Evolutionary conservation across 2,888 invertebrate species (phyloP).

Genomic region (Papilio protenor): DNA sequence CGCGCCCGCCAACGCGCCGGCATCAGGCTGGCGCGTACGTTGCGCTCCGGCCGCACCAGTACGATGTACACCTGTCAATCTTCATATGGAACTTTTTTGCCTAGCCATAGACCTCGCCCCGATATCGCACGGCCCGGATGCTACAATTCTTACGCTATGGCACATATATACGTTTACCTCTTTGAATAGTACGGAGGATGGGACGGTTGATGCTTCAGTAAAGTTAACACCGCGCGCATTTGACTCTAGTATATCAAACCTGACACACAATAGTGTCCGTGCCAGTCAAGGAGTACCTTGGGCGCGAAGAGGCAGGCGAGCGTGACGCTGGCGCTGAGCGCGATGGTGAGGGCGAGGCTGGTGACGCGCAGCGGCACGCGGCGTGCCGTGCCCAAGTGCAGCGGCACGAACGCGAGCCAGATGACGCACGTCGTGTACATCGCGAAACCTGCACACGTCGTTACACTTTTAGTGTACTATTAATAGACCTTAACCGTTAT

Average conservation of each 20-base stretch:
- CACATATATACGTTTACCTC: too few species aligned
- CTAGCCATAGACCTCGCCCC: not conserved
- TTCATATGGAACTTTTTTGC: not conserved
- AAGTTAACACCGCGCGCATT: too few species aligned
- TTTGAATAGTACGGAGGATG: too few species aligned
- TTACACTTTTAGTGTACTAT: too few species aligned
- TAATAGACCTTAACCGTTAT: not conserved
- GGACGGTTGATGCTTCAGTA: too few species aligned
- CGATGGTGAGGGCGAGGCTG: conserved; percentile 98
- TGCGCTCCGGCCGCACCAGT: conserved; percentile 71
- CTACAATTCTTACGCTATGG: too few species aligned
- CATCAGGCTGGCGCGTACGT: conserved; percentile 72
- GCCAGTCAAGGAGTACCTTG: conserved; percentile 85
- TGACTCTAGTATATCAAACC: too few species aligned
- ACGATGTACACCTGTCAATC: conserved; percentile 71
- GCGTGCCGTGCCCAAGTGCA: conserved; percentile 97
- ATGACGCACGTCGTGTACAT: conserved; percentile 99
- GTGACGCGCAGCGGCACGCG: conserved; percentile 96
- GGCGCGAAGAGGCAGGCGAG: conserved; percentile 97
- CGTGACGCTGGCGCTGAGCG: conserved; percentile 96
- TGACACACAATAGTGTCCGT: too few species aligned
- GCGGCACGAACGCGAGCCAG: conserved; percentile 98
- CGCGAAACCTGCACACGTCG: conserved; percentile 89
- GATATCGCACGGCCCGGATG: too few species aligned
- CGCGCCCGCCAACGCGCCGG: conserved; percentile 51